Percentiles rank a stretch among this genome's conserved stretches.
These are phyloP conservation scores for Rhodophaea formosa DNA, from an alignment of 2,888 invertebrate genomes.

Conservation along the genomic window DNA sequence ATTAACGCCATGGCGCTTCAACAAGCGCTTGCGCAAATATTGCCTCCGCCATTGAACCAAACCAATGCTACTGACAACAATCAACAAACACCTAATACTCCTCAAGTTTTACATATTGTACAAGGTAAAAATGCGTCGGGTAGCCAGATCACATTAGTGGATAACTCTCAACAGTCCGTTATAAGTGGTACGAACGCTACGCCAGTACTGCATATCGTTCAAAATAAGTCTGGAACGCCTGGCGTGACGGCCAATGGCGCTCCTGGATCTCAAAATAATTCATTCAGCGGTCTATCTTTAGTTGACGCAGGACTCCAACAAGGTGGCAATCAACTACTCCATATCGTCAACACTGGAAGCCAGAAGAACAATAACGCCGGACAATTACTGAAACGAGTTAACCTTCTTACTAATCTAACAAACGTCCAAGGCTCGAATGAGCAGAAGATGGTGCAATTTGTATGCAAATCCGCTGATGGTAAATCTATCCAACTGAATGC, in stretches of 20 bases:
- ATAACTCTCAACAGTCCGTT: constrained; percentile 64
- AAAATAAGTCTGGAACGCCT: constrained; percentile 55
- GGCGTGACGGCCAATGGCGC: constrained; percentile 48
- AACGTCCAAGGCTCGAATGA: constrained; percentile 74
- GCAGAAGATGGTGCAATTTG: constrained; percentile 82
- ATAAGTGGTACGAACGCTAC: constrained; percentile 62
- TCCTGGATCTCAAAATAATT: constrained; percentile 48
- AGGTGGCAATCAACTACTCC: constrained; percentile 71
- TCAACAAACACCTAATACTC: constrained; percentile 45
- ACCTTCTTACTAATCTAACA: constrained; percentile 70
- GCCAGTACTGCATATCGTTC: constrained; percentile 73
- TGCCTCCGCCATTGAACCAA: constrained; percentile 69
- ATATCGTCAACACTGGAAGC: constrained; percentile 71
- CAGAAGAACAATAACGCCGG: constrained; percentile 61
- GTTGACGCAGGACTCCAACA: constrained; percentile 70
- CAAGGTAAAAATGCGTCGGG: constrained; percentile 69
- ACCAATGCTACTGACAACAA: constrained; percentile 50
- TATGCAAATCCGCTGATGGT: constrained; percentile 83
- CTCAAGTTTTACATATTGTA: constrained; percentile 73
- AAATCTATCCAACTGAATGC: constrained; percentile 80
- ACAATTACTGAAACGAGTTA: constrained; percentile 73
- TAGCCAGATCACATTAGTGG: constrained; percentile 66
- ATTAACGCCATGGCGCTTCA: constrained; percentile 71
- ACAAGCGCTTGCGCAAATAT: constrained; percentile 73
- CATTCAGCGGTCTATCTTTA: constrained; percentile 66